phyloP scores from a whole-genome alignment of 2,113 vertebrate species.

The Mastomys natalensis region DNA sequence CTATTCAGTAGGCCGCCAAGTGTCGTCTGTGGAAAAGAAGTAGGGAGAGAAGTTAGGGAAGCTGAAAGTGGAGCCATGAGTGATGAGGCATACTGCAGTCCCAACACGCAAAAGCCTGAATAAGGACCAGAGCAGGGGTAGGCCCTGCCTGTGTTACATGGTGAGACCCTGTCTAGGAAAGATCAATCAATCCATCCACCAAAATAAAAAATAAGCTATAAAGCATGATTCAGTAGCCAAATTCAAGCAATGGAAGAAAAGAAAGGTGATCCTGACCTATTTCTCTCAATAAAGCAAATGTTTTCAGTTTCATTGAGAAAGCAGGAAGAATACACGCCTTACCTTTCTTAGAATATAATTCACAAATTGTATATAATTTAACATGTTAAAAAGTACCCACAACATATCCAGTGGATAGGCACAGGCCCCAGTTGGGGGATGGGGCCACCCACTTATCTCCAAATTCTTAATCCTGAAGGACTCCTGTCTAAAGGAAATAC shows the following conservation, averaged over 20 bases:
- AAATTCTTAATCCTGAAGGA: too few relatives aligned
- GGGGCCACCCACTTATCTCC: too few relatives aligned
- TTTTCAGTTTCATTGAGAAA: background rate
- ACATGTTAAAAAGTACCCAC: background rate
- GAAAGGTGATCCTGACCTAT: background rate
- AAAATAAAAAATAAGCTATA: background rate
- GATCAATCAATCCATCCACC: too few relatives aligned
- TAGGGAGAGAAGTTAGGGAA: background rate
- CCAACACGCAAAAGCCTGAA: background rate
- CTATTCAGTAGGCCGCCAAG: background rate
- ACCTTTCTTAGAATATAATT: background rate
- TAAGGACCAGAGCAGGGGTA: background rate
- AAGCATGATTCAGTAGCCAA: background rate
- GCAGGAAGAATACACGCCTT: background rate
- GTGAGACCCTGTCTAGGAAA: background rate
- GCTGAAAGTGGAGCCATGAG: background rate
- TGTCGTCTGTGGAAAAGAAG: background rate
- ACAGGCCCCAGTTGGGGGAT: too few relatives aligned
- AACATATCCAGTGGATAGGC: background rate
- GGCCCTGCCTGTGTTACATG: background rate
- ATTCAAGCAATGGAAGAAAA: background rate
- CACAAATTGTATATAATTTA: background rate
- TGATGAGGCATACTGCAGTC: too few relatives aligned
- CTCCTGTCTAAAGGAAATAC: too few relatives aligned
- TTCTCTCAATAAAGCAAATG: conserved; percentile 22